A percentile compares a stretch with the other conserved stretches of the same genome.
phyloP scores from a whole-genome alignment of 2,888 invertebrate genomes.

The Archaeoteleia sp. region DNA sequence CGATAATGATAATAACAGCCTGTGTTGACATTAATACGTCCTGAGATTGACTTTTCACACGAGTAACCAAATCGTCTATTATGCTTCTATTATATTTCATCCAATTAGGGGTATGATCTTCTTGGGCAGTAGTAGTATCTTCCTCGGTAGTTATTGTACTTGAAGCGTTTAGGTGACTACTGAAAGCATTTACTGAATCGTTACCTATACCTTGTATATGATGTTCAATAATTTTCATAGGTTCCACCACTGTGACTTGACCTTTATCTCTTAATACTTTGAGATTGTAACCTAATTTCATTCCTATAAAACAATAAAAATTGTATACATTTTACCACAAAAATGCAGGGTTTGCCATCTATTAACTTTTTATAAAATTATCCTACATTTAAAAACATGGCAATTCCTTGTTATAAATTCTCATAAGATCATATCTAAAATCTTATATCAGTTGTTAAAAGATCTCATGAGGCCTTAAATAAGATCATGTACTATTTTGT shows the following conservation, averaged over 20 bases:
- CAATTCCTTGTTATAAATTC: too few species aligned
- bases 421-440: too few species aligned
- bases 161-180: constrained; percentile 72
- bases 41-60: constrained; percentile 73
- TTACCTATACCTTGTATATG: constrained; percentile 72
- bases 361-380: too few species aligned
- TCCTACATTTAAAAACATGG: too few species aligned
- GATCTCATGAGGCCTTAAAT: too few species aligned
- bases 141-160: constrained; percentile 37
- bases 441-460: too few species aligned
- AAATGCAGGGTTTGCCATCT: too few species aligned
- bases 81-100: constrained; percentile 67
- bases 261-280: constrained; percentile 76
- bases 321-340: neutral
- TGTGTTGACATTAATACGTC: constrained; percentile 71
- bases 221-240: constrained; percentile 72
- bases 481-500: neutral
- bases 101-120: constrained; percentile 54
- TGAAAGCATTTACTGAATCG: constrained; percentile 72
- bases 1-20: constrained; percentile 80
- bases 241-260: constrained; percentile 77
- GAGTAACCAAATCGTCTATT: constrained; percentile 74
- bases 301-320: constrained; percentile 73
- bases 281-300: constrained; percentile 84
- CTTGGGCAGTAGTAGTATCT: constrained; percentile 31